Base-by-base conservation (phyloP, 2,888 invertebrate species). In the Eustalomyia histrio region DNA sequence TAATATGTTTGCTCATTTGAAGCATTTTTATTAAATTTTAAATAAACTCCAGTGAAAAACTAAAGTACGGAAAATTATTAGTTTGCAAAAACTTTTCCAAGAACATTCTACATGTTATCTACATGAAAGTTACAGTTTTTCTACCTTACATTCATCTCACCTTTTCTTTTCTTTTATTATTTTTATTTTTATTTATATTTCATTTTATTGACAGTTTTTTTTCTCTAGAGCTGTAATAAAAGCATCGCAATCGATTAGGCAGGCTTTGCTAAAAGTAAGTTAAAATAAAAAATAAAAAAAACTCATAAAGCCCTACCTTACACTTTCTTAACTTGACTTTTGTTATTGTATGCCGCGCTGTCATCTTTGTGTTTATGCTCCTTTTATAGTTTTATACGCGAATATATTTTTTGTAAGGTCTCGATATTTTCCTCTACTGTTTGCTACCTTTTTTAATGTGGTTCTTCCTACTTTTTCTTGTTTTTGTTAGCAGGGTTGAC, bases 291-390 rank as follows among this genome's bases (percentile, higher is more conserved):
- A n/a, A n/a, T n/a, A n/a, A 65, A 74, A 72, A 60, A 52, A 53
- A 35, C 17, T 12, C 21, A 10, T 6, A 67, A 43, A 71, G 52
- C 65, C 65, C 71, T 71, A 63, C 74, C 74, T 64, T 78, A 74
- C n/a, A 71, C 73, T 71, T 63, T 74, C 65, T 74, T 50, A 65
- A 58, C 18, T 65, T 35, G 39, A 43, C 50, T 58, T 50, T 67
- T 64, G 65, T 79, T 69, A 71, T 81, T 78, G 74, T 78, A 29
- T 75, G 71, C 81, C 81, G 81, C 65, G 74, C 17, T 81, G 74
- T 78, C 74, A 75, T 67, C 52, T 74, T 64, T 60, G 29, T 60
- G 12, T 43, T 43, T 65, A 24, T 67, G 63, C 73, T 68, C 67
- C 80, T 81, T 74, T 74, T 78, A 69, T 50, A 55, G 78, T 47